Evolutionary conservation across 2,113 vertebrate genomes (phyloP).

Genomic region (Nycticorax nycticorax): DNA sequence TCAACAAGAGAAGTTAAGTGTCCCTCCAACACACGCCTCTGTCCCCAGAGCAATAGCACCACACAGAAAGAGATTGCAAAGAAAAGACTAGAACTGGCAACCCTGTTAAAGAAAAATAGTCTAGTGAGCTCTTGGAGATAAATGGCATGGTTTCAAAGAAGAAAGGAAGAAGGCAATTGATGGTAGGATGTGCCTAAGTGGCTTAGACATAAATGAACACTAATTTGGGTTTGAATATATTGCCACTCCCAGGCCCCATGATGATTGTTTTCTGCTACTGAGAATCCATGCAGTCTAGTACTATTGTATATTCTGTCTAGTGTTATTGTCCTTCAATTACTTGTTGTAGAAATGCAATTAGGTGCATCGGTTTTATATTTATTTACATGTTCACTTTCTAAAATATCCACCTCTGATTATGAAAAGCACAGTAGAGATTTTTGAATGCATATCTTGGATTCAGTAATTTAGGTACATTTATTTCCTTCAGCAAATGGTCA

Average conservation of each 20-base stretch:
- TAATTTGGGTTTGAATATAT: not conserved
- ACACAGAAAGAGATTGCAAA: not conserved
- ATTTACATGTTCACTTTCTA: not conserved
- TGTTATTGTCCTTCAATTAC: not conserved
- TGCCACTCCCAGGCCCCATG: not conserved
- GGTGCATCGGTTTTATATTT: not conserved
- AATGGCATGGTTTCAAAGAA: not conserved
- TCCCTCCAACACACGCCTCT: not conserved
- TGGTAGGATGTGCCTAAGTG: not conserved
- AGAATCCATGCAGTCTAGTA: not conserved
- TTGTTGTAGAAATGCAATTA: not conserved
- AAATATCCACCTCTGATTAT: not conserved
- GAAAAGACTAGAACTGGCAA: not conserved
- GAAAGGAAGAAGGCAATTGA: not conserved
- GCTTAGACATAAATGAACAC: not conserved
- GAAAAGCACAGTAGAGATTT: not conserved
- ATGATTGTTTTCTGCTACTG: not conserved
- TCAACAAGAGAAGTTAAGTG: not conserved
- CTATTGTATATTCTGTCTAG: not conserved
- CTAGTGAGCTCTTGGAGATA: not conserved
- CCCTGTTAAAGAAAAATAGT: not conserved
- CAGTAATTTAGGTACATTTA: not conserved
- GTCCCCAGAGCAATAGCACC: not conserved
- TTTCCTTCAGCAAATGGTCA: not conserved
- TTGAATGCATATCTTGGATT: not conserved